Conservation (phyloP, 1,140 invertebrate species). For the Zaprionus kolodkinae region DNA sequence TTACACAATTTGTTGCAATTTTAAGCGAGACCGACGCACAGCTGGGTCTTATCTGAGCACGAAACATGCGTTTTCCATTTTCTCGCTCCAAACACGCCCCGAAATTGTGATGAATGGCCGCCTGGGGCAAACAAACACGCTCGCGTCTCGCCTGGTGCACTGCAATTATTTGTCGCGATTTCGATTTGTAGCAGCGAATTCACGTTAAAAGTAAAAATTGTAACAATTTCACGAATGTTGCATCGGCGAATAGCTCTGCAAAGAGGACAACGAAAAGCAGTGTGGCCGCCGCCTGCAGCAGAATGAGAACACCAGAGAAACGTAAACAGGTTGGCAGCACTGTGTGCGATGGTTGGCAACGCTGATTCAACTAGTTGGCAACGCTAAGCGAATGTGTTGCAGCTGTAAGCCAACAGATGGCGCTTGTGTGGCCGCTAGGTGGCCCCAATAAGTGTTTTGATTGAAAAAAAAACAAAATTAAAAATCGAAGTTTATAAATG, state of each 20-base stretch:
- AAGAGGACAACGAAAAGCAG: slow-evolving; percentile 38
- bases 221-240: slow-evolving; percentile 50
- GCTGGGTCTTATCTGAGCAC: slow-evolving; percentile 67
- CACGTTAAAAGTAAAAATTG: slow-evolving; percentile 27
- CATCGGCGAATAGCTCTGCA: slow-evolving; percentile 49
- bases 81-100: slow-evolving; percentile 58
- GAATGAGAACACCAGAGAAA: not conserved
- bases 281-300: slow-evolving; percentile 4
- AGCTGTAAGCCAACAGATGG: not conserved
- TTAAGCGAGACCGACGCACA: slow-evolving; percentile 56
- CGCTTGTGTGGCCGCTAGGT: not conserved
- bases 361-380: slow-evolving; percentile 7
- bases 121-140: slow-evolving; percentile 40
- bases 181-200: slow-evolving; percentile 19
- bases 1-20: slow-evolving; percentile 50
- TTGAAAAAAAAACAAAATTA: not conserved
- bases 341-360: slow-evolving; percentile 8
- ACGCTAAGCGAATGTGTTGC: not conserved
- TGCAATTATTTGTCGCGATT: slow-evolving; percentile 18
- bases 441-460: too few relatives aligned
- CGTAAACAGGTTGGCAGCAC: slow-evolving; percentile 1
- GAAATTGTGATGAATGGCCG: slow-evolving; percentile 37
- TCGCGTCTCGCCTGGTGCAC: slow-evolving; percentile 40
- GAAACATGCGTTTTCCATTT: slow-evolving; percentile 77
- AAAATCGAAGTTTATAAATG: not conserved